Conservation (phyloP, 35 echinoderm and acorn worm species). For the Eucidaris tribuloides region DNA sequence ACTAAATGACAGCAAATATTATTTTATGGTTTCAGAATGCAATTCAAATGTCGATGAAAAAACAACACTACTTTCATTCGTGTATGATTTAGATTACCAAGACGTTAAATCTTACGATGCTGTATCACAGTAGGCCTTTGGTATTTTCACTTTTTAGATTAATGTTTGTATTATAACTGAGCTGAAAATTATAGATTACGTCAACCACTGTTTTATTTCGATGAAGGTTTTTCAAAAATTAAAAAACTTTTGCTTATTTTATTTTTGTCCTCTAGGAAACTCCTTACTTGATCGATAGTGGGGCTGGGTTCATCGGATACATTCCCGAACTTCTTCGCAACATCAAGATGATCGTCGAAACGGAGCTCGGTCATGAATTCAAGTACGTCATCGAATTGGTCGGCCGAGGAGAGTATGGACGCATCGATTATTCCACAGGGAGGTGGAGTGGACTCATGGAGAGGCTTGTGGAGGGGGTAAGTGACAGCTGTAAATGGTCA, state of each 20-base stretch:
- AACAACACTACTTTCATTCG: no score
- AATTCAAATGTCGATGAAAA: no score
- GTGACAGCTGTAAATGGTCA: background rate
- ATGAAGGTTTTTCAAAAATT: no score
- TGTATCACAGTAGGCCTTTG: no score
- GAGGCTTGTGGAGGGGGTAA: slow-evolving; percentile 63
- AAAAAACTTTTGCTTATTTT: background rate
- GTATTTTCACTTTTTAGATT: no score
- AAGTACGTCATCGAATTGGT: slow-evolving; percentile 66
- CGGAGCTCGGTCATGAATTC: slow-evolving; percentile 47
- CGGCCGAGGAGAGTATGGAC: slow-evolving; percentile 62
- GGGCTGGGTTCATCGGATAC: slow-evolving; percentile 49
- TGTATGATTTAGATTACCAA: no score
- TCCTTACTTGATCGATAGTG: slow-evolving; percentile 65
- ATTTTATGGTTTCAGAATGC: no score
- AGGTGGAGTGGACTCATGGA: slow-evolving; percentile 79
- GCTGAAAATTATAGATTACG: no score
- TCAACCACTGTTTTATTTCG: no score
- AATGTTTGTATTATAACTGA: no score
- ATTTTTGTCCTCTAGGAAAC: slow-evolving; percentile 55
- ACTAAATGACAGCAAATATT: no score
- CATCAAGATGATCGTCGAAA: slow-evolving; percentile 43
- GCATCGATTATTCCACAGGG: slow-evolving; percentile 33
- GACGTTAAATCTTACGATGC: no score
- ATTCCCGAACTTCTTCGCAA: slow-evolving; percentile 43